Evolutionary conservation across 2,113 vertebrate genomes (phyloP), one percentile per base, ranked within the genome.

Genomic region (Pluvianellus socialis): DNA sequence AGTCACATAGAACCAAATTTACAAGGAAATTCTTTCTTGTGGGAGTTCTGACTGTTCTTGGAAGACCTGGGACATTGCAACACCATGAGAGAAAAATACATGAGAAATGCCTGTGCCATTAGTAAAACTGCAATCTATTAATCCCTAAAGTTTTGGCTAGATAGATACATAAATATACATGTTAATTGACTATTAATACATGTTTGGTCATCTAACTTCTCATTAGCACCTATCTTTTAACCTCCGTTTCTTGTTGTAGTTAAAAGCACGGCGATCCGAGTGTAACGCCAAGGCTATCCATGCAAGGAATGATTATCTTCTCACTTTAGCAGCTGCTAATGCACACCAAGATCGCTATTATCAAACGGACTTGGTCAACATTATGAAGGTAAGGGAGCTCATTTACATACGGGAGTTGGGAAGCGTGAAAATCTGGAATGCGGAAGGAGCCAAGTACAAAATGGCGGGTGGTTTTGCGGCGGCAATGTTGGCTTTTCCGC

Each of bases 311-410:
- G 99, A 99, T 97, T 99, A 99, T 95, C 98, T 99, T 84, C 99
- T 99, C 76, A 99, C 99, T 2, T 97, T 99, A 95, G 99, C 99
- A 80, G 99, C 99, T 77, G 99, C 99, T 76, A 99, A 99, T 32
- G 99, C 99, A 52, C 99, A 99, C 96, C 99, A 99, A 38, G 99
- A 99, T 93, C 99, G 99, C 95, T 99, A 99, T 96, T 99, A 99
- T 96, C 99, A 99, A 58, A 99, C 98, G 28, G 99, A 99, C 94
- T 98, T 99, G 56, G 98, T 99, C 45, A 99, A 99, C 97, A 99
- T 99, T 94, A 99, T 99, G 97, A 99, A 99, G 98, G 99, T 99
- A 97, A 98, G 95, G 77, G 56, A 63, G 15, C 20, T 47, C 8
- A 7, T 59, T 59, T 11, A 4, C 16, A 2, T 35, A 3, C 10